Base-by-base conservation (phyloP, 2,113 vertebrate species). In the Crotophaga sulcirostris region DNA sequence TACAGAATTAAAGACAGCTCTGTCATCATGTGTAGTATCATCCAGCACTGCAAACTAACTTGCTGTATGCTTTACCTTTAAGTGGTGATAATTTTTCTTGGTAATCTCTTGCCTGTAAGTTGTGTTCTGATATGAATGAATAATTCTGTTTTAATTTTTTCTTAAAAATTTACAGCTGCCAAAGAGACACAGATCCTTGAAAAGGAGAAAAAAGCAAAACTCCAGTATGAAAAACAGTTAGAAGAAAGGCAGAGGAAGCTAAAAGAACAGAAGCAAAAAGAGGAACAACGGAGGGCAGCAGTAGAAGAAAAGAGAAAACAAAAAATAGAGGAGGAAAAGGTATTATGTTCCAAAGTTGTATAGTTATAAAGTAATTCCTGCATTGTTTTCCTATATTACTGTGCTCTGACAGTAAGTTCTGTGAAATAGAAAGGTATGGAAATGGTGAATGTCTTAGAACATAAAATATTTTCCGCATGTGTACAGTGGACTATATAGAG, bases 231-330 rank as follows among this genome's bases (percentile, higher is more conserved):
- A 94, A 99, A 98, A 34, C 99, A 99, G 87, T 84, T 99, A 94
- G 99, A 99, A 97, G 99, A 99, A 94, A 99, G 98, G 60, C 99
- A 99, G 58, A 98, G 96, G 66, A 99, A 98, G 56, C 92, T 99
- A 16, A 98, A 98, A 68, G 99, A 99, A 81, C 99, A 99, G 88
- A 98, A 99, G 64, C 98, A 95, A 90, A 99, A 98, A 90, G 99
- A 99, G 93, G 99, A 99, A 21, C 99, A 98, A 77, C 98, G 99
- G 72, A 98, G 99, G 72, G 66, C 98, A 54, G 99, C 99, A 11
- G 99, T 98, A 55, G 99, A 99, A 97, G 98, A 99, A 93, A 99
- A 99, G 90, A 98, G 99, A 92, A 99, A 98, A 94, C 98, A 98
- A 78, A 99, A 99, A 91, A 97, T 98, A 74, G 98, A 98, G 55